Base-by-base conservation (phyloP, 2,888 invertebrate genomes). In the Sipunculus nudus region DNA sequence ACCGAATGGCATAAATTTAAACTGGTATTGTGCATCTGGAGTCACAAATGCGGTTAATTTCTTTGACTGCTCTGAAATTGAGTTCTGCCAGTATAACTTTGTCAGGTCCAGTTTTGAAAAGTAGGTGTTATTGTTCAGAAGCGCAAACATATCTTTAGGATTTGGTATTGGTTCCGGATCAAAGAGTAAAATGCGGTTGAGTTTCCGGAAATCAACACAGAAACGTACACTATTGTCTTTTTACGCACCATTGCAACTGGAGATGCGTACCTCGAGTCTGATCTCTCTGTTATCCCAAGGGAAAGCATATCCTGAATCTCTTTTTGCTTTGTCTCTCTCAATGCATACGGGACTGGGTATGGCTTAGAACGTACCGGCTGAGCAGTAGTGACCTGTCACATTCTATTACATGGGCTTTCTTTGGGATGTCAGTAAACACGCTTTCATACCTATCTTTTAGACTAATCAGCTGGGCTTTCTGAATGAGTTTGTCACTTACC, bases 1-100 rank as follows among this genome's bases (percentile, higher is more conserved):
- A 0, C 60, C 60, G 23, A 53, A 53, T 21, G 53, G 40, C 53
- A 53, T 53, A n/a, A 16, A 45, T 16, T 10, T 16, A 41, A 40
- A 53, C 25, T 53, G 39, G 21, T 23, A 53, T 23, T 43, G 19
- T 21, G 41, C 53, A n/a, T 53, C 28, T n/a, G 43, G 53, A 4
- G 43, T 53, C 5, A 19, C n/a, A 26, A 53, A 53, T 19, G 53
- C 53, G 10, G 47, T 47, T 8, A 13, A 13, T 10, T 28, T 47
- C 28, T 47, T 21, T 23, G 6, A 10, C 13, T 47, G 13, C 8
- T 8, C 8, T 13, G 10, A 10, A 23, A 47, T 10, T 16, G 23
- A 21, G 26, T 25, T 47, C 21, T 47, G 47, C 28, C 47, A 47
- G 28, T 23, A 47, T 10, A 23, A 23, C 26, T 47, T 47, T 10